Base-by-base conservation (phyloP, 2,888 invertebrate species). In the Helleia helle region DNA sequence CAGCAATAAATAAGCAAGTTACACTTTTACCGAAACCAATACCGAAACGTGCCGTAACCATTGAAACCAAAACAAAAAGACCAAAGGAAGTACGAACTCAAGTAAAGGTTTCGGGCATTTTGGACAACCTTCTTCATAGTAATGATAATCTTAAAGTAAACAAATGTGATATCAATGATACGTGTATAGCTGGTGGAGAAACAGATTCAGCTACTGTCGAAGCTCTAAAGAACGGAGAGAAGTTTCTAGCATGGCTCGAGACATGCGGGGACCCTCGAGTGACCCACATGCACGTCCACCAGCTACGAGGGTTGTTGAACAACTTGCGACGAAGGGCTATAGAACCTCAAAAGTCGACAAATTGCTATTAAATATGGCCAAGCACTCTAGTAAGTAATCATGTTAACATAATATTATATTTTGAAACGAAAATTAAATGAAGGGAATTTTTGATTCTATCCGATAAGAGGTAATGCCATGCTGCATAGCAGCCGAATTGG, bases 241-340 rank as follows among this genome's bases (percentile, higher is more conserved):
- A 91, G 77, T 93, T 94, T 79, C 87, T 93, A 51, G 88, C 89
- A 61, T 94, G 93, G 92, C 81, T 94, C 57, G 91, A 92, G 67
- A 88, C 88, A 49, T 91, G 91, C 73, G 90, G 91, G 44, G 91
- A 93, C 71, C 93, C 93, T 0, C 88, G 90, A 46, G 91, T 93
- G 44, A 93, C 93, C 37, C 89, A 91, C 47, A 87, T 92, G 71
- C 93, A 93, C 71, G 87, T 93, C 50, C 89, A 92, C 83, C 93
- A 93, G 71, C 88, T 93, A 59, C 87, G 90, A 57, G 88, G 88
- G 55, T 81, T 93, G 49, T 87, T 94, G 60, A 90, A 90, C 63
- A 92, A 91, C 67, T 87, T 93, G 50, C 91, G n/a, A n/a, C n/a
- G n/a, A n/a, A n/a, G n/a, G n/a, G n/a, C n/a, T n/a, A n/a, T n/a